phyloP scores from a whole-genome alignment of 1,140 invertebrate genomes.

The Metopolophium dirhodum region DNA sequence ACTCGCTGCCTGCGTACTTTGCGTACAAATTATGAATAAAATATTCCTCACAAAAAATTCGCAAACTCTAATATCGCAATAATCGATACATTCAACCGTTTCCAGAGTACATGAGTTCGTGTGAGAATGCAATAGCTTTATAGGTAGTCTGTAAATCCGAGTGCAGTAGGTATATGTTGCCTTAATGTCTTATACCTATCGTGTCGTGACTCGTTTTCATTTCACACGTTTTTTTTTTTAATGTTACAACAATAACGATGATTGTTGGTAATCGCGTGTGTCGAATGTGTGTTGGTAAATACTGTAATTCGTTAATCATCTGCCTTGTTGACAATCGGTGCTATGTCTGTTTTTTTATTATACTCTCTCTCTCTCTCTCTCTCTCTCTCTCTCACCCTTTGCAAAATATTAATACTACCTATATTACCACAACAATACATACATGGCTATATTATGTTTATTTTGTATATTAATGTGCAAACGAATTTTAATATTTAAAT shows the following conservation, averaged over 20 bases:
- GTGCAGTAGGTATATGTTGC: background rate
- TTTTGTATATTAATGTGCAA: background rate
- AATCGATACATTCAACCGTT: background rate
- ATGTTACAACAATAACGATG: background rate
- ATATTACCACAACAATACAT: background rate
- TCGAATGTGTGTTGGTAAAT: constrained; percentile 24
- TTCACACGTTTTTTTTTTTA: background rate
- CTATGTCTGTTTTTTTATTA: background rate
- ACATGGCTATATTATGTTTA: background rate
- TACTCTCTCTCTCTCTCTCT: too few relatives aligned
- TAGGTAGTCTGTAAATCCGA: background rate
- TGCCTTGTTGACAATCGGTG: background rate
- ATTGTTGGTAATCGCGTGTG: constrained; percentile 5
- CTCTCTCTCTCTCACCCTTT: background rate
- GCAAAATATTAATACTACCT: background rate
- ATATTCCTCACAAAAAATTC: background rate
- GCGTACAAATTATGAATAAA: background rate
- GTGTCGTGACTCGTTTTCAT: background rate
- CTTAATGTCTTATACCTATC: background rate
- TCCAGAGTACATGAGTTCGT: background rate
- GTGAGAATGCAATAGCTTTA: background rate
- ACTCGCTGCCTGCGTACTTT: background rate
- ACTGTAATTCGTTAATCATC: background rate
- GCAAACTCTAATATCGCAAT: background rate
- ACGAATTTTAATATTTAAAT: background rate